Conservation (phyloP, 2,888 invertebrate genomes). For the Cryptosula pallasiana region DNA sequence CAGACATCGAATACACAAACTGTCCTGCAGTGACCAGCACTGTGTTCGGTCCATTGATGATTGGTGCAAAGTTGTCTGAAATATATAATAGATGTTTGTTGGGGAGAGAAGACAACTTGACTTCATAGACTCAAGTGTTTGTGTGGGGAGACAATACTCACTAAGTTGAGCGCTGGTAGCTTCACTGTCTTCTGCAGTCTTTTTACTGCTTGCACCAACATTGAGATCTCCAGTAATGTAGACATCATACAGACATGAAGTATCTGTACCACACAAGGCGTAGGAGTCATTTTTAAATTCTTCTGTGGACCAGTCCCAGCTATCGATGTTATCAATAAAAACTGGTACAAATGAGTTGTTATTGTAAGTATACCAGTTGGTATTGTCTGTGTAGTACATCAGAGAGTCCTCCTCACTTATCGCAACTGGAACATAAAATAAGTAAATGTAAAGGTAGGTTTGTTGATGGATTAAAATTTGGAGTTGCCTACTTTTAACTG, state of each 20-base stretch:
- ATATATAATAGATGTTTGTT: no score
- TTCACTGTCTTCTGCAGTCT: conserved; percentile 3
- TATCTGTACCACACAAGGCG: background rate
- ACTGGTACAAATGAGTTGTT: conserved; percentile 22
- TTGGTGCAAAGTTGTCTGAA: conserved; percentile 16
- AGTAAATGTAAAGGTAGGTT: background rate
- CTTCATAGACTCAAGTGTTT: no score
- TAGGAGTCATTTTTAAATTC: background rate
- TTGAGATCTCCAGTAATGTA: conserved; percentile 12
- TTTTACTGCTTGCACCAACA: conserved; percentile 11
- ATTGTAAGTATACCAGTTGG: conserved; percentile 10
- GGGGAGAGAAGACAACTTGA: no score
- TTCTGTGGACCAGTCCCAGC: conserved; percentile 14
- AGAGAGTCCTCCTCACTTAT: conserved; percentile 12
- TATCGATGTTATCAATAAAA: conserved; percentile 20
- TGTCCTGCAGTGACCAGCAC: background rate
- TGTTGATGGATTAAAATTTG: background rate
- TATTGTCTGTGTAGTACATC: conserved; percentile 14
- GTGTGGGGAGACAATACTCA: background rate
- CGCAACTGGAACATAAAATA: conserved; percentile 17
- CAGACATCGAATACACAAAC: background rate
- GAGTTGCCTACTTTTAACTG: background rate
- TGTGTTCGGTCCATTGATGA: background rate
- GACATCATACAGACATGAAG: conserved; percentile 5
- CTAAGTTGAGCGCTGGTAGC: background rate